Conservation (phyloP, 2,797 vertebrate genomes). For the Hybognathus amarus region DNA sequence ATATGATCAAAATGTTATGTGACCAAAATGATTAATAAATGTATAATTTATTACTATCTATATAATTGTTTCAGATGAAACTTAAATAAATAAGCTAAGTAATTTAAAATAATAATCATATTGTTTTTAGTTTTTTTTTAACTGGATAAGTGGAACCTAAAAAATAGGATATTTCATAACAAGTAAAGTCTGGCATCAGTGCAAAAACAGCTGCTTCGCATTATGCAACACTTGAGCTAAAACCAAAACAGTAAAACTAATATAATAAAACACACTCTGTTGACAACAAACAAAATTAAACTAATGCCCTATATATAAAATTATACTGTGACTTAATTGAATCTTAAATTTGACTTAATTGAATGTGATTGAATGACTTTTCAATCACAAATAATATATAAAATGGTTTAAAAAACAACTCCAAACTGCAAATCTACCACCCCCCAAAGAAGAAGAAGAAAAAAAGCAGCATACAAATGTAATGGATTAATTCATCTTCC, state of each 20-base stretch:
- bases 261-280: not conserved
- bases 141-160: not conserved
- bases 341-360: conserved; percentile 3
- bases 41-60: not conserved
- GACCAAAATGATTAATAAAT: not conserved
- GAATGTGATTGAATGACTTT: not conserved
- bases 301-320: not conserved
- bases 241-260: not conserved
- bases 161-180: not conserved
- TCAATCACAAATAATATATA: conserved; percentile 4
- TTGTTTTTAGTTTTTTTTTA: not conserved
- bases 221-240: not conserved
- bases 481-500: conserved; percentile 72
- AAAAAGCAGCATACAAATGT: conserved; percentile 28
- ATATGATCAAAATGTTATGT: not conserved
- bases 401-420: conserved; percentile 19
- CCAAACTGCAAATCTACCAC: conserved; percentile 24
- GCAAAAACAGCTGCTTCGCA: not conserved
- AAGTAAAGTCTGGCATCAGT: not conserved
- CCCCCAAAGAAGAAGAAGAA: not conserved
- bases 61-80: not conserved
- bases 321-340: conserved; percentile 4
- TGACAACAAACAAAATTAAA: conserved; percentile 15
- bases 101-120: too few species aligned
- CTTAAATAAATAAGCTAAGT: not conserved